Base-by-base conservation (phyloP, 2,888 invertebrate genomes). In the Anorthoa munda region DNA sequence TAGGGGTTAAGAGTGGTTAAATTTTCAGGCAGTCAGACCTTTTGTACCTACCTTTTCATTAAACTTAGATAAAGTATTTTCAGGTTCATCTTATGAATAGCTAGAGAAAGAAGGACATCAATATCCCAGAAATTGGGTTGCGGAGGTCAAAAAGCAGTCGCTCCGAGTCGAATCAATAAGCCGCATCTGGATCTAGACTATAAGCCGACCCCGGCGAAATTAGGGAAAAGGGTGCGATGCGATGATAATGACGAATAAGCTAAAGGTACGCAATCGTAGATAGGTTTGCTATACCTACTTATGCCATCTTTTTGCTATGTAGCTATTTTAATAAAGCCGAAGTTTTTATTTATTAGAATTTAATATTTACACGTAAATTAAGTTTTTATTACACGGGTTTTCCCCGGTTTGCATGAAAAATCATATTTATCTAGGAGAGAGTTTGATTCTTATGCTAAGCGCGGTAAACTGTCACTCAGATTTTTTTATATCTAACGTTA, bases 51-150 rank as follows among this genome's bases (percentile, higher is more conserved):
- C 18, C 13, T 18, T 66, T 75, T 45, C 21, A 61, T 45, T 21
- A 11, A 55, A 66, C 18, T 12, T 31, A 46, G 66, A 45, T 46
- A 60, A 39, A 26, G 45, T 13, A 23, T 26, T 66, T 50, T 15
- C 21, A 59, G 15, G 15, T 65, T 31, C 59, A 56, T 53, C n/a
- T 13, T 26, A 77, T n/a, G 26, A 53, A 63, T n/a, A 66, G 26
- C 61, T 58, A 18, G n/a, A 11, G 3, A 63, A 53, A 65, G 67
- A 79, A 79, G 23, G 56, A 65, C 60, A 75, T 67, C 56, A 67
- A 75, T 80, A 65, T 64, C 56, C n/a, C 60, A 67, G 76, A 71
- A 76, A 80, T 79, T 80, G 81, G 79, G 79, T 71, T 81, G 67
- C 67, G 45, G 71, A 81, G 81, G 81, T 79, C 79, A 76, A 65